These are phyloP conservation scores for Chaetorhynchus papuensis DNA, from an alignment of 2,113 vertebrate species.

Conservation along the genomic window DNA sequence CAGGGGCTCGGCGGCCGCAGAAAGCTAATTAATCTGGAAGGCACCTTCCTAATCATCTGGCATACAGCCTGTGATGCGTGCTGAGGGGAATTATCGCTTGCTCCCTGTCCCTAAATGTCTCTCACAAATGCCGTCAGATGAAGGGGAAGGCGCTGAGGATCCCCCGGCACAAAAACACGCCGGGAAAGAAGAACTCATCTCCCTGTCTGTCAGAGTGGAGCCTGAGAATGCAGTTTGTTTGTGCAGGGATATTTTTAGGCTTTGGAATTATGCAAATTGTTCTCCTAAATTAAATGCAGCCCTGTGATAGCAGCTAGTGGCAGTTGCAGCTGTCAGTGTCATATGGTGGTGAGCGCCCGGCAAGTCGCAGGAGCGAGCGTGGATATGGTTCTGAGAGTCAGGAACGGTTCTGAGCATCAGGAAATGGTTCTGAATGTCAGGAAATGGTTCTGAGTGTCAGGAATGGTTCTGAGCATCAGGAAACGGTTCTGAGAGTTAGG, in stretches of 20 bases:
- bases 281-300: slow-evolving; percentile 16
- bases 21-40: background rate
- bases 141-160: background rate
- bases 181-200: background rate
- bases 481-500: rapidly evolving
- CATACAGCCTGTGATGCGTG: background rate
- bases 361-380: rapidly evolving
- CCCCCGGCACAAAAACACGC: background rate
- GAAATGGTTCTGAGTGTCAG: rapidly evolving
- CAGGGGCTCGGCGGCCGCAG: background rate
- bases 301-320: slow-evolving; percentile 16
- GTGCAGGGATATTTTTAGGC: slow-evolving; percentile 39
- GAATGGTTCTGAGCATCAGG: rapidly evolving
- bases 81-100: slow-evolving; percentile 20
- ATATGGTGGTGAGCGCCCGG: background rate
- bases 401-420: rapidly evolving
- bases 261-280: slow-evolving; percentile 41
- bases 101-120: slow-evolving; percentile 36
- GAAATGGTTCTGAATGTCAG: rapidly evolving
- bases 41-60: slow-evolving; percentile 1
- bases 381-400: rapidly evolving
- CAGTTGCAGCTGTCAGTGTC: slow-evolving; percentile 21
- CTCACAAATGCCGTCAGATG: background rate
- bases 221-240: background rate
- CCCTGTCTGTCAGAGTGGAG: background rate